Conservation (phyloP, 92 coral and sea anemone genomes). For the Galaxea fascicularis region DNA sequence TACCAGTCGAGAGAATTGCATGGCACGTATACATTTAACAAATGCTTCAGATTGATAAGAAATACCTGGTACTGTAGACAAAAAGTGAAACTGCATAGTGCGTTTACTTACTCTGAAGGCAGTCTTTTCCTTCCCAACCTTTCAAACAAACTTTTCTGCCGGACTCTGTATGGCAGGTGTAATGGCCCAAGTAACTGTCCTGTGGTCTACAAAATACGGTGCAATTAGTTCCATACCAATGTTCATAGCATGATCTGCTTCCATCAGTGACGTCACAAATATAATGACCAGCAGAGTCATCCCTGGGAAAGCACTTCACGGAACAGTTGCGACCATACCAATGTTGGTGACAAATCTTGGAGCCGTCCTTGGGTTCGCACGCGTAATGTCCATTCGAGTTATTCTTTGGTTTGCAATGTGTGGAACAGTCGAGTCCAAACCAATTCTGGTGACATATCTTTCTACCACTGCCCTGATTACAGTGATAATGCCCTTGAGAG, state of each 20-base stretch:
- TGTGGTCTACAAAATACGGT: constrained; percentile 72
- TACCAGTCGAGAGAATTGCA: no score
- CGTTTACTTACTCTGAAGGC: constrained; percentile 37
- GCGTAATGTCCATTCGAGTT: constrained; percentile 49
- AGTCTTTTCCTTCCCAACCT: constrained; percentile 44
- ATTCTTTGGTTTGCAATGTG: constrained; percentile 49
- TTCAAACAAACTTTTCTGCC: constrained; percentile 65
- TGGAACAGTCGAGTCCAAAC: constrained; percentile 71
- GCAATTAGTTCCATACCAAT: constrained; percentile 84
- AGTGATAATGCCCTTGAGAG: constrained; percentile 57
- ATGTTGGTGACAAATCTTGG: constrained; percentile 56
- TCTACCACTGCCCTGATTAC: constrained; percentile 45
- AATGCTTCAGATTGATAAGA: no score
- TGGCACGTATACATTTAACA: no score
- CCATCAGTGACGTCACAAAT: constrained; percentile 69
- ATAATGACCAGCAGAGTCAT: constrained; percentile 70
- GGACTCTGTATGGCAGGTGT: constrained; percentile 58
- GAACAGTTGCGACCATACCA: constrained; percentile 81
- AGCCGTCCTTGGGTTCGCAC: constrained; percentile 53
- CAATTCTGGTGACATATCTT: constrained; percentile 60
- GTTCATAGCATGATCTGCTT: constrained; percentile 52
- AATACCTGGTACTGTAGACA: no score
- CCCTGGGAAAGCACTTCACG: constrained; percentile 48
- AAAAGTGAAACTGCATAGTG: neutral
- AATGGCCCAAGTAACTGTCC: constrained; percentile 70